Conservation (phyloP, 2,797 vertebrate species). For the Ateles fusciceps region DNA sequence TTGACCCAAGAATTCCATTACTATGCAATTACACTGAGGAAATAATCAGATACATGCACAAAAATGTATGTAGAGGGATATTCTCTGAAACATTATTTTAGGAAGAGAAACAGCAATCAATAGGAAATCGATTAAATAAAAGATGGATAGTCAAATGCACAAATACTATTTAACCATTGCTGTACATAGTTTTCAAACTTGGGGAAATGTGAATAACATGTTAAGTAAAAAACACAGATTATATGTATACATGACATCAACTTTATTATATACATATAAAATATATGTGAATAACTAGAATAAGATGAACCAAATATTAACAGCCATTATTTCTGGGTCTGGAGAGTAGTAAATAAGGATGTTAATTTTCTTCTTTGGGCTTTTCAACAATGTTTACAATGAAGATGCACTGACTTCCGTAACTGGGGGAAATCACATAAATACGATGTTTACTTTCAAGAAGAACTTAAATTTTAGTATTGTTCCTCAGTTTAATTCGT, state of each 20-base stretch:
- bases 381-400: constrained; percentile 46
- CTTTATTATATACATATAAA: constrained; percentile 34
- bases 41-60: neutral
- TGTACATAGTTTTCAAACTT: neutral
- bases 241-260: neutral
- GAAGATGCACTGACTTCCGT: neutral
- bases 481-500: constrained; percentile 33
- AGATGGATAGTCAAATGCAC: neutral
- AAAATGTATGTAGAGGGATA: neutral
- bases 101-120: constrained; percentile 12
- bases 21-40: neutral
- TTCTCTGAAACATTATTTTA: neutral
- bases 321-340: neutral
- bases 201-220: constrained; percentile 32
- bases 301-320: constrained; percentile 17
- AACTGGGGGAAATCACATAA: neutral
- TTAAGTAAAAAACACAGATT: constrained; percentile 38
- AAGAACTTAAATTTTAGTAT: constrained; percentile 42
- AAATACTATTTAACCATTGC: neutral
- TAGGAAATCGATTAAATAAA: constrained; percentile 40
- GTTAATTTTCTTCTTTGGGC: constrained; percentile 32
- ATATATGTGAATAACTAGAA: constrained; percentile 29
- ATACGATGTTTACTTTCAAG: constrained; percentile 39
- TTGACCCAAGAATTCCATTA: constrained; percentile 11
- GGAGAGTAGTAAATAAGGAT: neutral